Evolutionary conservation across 1,140 invertebrate species (phyloP), one percentile per base, ranked within the genome.

Genomic region (Druon quercuslanigerum): DNA sequence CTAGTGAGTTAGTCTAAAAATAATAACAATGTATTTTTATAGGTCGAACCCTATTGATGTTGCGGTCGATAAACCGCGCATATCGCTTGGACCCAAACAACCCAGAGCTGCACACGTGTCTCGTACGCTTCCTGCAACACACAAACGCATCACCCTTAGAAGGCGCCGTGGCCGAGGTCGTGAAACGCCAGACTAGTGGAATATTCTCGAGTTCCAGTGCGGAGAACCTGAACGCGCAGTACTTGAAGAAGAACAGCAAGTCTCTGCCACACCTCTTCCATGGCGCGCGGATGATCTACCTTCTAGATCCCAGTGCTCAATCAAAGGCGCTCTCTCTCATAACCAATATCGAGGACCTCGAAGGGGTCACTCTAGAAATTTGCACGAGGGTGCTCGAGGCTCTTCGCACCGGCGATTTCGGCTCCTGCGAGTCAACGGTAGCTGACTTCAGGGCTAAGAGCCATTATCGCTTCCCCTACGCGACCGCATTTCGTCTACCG

Each of bases 11-110:
- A n/a, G n/a, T n/a, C n/a, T n/a, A n/a, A n/a, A 25, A 51, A 25
- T 76, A 76, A 71, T 66, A 25, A 33, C 13, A 33, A 73, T 25
- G 73, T 8, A 73, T 79, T 8, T 75, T 92, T 92, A 7, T 90
- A 96, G 95, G 94, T 85, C 96, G 95, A 88, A 94, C 95, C 56
- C 92, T 98, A 60, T 91, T 98, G 60, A 98, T 98, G 97, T 91
- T 98, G 73, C 96, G 98, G 91, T 97, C 96, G 80, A 94, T 99
- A 85, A 98, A 97, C 89, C 93, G 98, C 60, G 97, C 97, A 66
- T 93, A 95, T 87, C 92, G 93, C 52, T 86, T 98, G 76, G 94
- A 96, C 86, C 88, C 94, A 3, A 91, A 92, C 1, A 93, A 98
- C 92, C 95, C 96, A 19, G 94, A 95, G 82, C 92, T 99, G 40